phyloP scores from a whole-genome alignment of 2,888 invertebrate species.

The Galerucella pusilla region DNA sequence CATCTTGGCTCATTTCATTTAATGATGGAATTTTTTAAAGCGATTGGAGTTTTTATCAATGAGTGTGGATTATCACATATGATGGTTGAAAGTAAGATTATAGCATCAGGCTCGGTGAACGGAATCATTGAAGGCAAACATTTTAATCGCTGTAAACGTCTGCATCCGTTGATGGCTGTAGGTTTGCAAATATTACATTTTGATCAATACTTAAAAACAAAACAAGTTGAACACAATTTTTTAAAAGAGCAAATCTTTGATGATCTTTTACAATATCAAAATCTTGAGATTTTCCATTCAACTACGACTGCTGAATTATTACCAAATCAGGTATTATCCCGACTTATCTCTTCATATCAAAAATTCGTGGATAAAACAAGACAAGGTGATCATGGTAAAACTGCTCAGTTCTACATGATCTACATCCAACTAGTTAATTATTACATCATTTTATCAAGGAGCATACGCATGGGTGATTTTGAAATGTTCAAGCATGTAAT shows the following conservation, averaged over 20 bases:
- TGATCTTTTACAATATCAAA: slow-evolving; percentile 35
- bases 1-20: slow-evolving; percentile 50
- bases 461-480: neutral
- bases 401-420: slow-evolving; percentile 54
- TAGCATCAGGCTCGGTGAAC: slow-evolving; percentile 47
- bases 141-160: slow-evolving; percentile 44
- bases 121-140: slow-evolving; percentile 47
- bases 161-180: slow-evolving; percentile 46
- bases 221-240: slow-evolving; percentile 37
- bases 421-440: slow-evolving; percentile 39
- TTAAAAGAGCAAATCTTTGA: slow-evolving; percentile 41
- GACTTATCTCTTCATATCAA: slow-evolving; percentile 32
- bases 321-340: slow-evolving; percentile 31
- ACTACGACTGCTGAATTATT: slow-evolving; percentile 21
- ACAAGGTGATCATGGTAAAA: slow-evolving; percentile 54
- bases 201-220: slow-evolving; percentile 24
- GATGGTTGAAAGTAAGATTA: slow-evolving; percentile 34
- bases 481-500: neutral
- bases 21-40: slow-evolving; percentile 2
- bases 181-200: slow-evolving; percentile 47
- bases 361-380: slow-evolving; percentile 41
- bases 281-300: slow-evolving; percentile 28
- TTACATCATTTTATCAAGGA: neutral
- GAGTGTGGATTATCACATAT: slow-evolving; percentile 38
- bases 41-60: slow-evolving; percentile 30